Base-by-base conservation (phyloP, 2,888 invertebrate genomes). In the Caenorhabditis becei region DNA sequence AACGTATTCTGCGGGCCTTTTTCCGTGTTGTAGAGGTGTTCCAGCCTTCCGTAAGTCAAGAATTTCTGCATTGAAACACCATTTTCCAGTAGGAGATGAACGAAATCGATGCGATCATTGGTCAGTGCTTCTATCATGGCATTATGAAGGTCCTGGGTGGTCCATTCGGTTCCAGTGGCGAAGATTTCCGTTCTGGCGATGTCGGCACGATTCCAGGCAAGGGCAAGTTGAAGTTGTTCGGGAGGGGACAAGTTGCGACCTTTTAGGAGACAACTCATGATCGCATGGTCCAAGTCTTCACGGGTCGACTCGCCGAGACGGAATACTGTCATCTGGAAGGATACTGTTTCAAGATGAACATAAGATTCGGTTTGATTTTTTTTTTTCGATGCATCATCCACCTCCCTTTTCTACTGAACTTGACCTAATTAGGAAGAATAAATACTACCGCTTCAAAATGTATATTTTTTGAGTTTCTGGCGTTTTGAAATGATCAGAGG, bases 41-140 rank as follows among this genome's bases (percentile, higher is more conserved):
- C 98, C 58, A 99, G 93, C 35, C 97, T 94, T 18, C 95, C 95
- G 91, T 97, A 96, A 56, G 97, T 97, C 79, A 99, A 94, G 92
- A 98, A 99, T 92, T 96, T 96, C 86, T 96, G 94, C 97, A 99
- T 97, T 83, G 96, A 96, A 16, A 99, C 97, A 20, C 99, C 99
- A 92, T 99, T 97, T 92, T 99, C 97, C 10, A 99, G 93, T 14
- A 99, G 94, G 14, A 99, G 93, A 91, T 97, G 96, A 14, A 99
- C 98, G 93, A 99, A 99, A 93, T 98, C 97, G 89, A 97, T 96
- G 97, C 96, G 97, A 98, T 98, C 10, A 97, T 96, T 92, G 96
- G 96, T 96, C 70, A 99, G 93, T 0, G 98, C 98, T 91, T 98
- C 97, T 96, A 97, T 96, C 97, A 99, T 98, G 1, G 97, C 96